Evolutionary conservation across 2,888 invertebrate species (phyloP), one percentile per base, ranked within the genome.

Genomic region (Drosophila rellima): DNA sequence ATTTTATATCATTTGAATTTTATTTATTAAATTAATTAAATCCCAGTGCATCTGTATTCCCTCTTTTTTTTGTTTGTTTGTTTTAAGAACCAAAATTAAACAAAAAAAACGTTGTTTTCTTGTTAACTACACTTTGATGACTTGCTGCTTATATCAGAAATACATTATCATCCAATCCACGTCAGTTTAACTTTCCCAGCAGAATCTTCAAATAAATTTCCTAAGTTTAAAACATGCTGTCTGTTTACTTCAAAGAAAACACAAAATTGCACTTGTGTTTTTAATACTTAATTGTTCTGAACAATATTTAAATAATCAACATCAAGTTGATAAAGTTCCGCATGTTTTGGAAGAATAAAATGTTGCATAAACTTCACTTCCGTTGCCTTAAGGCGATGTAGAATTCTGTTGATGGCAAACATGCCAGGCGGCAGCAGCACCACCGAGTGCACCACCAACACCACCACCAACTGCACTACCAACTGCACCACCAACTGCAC

Each of bases 361-460:
- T 69, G 65, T 51, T 44, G 47, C 57, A 82, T 69, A 86, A 83
- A 69, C 74, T 69, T 54, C 70, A 70, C 77, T 80, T 88, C 87
- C 89, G 77, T 35, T 55, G 70, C 74, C 71, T 88, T 80, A 65
- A 86, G 65, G 83, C 67, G 63, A 52, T 57, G 23, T 20, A 4
- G 52, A 45, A 65, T n/a, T n/a, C n/a, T n/a, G n/a, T n/a, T n/a
- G 45, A 62, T 44, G 69, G 61, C 84, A 59, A 67, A 59, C 54
- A 68, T 40, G 17, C 23, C 15, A 35, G 10, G 23, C 51, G 10
- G 23, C 51, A 35, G 10, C 61, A 3, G 54, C 54, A 55, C 17
- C 52, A 59, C 10, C 60, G 50, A 23, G 31, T 13, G n/a, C 47
- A 52, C 39, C 37, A 51, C 26, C 47, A 52, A 29, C 37, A 51